Base-by-base conservation (phyloP, 2,113 vertebrate species). In the Hystrix brachyura region DNA sequence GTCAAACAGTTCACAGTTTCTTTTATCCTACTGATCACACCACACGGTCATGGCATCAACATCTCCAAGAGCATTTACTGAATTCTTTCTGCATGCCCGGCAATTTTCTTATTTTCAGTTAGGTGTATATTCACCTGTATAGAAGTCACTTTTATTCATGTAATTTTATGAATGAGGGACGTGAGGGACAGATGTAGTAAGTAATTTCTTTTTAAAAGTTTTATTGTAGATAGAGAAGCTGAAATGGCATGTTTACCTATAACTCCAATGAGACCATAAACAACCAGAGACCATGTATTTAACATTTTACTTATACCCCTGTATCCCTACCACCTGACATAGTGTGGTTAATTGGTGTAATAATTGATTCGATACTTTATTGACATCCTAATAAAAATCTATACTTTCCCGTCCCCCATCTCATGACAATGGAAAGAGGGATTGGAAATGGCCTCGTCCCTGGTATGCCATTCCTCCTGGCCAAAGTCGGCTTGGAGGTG, bases 11-110 rank as follows among this genome's bases (percentile, higher is more conserved):
- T 32, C 7, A 23, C 7, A 32, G 25, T 32, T 43, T 59, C 80
- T 25, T 34, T 55, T 18, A 3, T 0, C 1, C 18, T 11, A 21
- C 55, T 3, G 25, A 3, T 46, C 27, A 55, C 6, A 21, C 0
- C 12, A 25, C 4, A 3, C 25, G 32, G 18, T 57, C 53, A 78
- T 14, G 10, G 7, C 65, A 12, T 43, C n/a, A 43, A 17, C 17
- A 27, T 25, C 19, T 14, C 2, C 12, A 21, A 10, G 17, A 25
- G 18, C 43, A 69, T 32, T 55, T 48, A 60, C 7, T 43, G 46
- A 82, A 55, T 71, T 10, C 4, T 76, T 69, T 55, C 74, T 17
- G 27, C 74, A 51, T 29, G 46, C 6, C 43, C 29, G 32, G 51
- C 5, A 29, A 5, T 78, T 78, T 17, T 51, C 27, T 78, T 51